A percentile compares a stretch with the other conserved stretches of the same genome.
phyloP scores from a whole-genome alignment of 2,113 vertebrate species.

The Sebastes fasciatus region DNA sequence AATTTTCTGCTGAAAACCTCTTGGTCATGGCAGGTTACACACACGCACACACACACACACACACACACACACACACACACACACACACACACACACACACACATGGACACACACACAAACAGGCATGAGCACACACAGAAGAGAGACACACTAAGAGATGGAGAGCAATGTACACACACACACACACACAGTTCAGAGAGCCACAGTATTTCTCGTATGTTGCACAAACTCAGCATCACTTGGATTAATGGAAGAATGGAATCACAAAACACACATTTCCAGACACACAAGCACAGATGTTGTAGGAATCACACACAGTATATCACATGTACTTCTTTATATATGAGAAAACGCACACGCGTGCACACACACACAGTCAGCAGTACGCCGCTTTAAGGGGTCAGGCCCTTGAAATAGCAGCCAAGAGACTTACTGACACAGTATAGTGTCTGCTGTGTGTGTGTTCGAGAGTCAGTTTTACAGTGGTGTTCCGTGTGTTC shows the following conservation, averaged over 20 bases:
- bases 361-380: constrained; percentile 34
- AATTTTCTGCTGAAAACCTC: constrained; percentile 74
- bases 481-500: background rate
- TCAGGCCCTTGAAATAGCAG: constrained; percentile 27
- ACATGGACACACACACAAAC: constrained; percentile 26
- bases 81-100: constrained; percentile 18
- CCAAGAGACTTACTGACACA: constrained; percentile 13
- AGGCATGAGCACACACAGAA: constrained; percentile 36
- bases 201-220: constrained; percentile 58
- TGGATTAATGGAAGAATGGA: constrained; percentile 72
- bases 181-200: constrained; percentile 47
- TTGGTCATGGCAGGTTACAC: constrained; percentile 69
- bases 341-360: constrained; percentile 41
- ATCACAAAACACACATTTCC: constrained; percentile 61
- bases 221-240: constrained; percentile 76
- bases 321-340: constrained; percentile 47
- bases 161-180: constrained; percentile 12
- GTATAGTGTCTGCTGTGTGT: background rate
- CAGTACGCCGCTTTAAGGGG: constrained; percentile 20
- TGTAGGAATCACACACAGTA: constrained; percentile 37
- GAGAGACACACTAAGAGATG: constrained; percentile 32
- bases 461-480: background rate
- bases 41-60: constrained; percentile 23
- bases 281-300: constrained; percentile 46
- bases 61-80: constrained; percentile 14